Evolutionary conservation across 2,113 vertebrate species (phyloP).

Genomic region (pig (Sus scrofa)): DNA sequence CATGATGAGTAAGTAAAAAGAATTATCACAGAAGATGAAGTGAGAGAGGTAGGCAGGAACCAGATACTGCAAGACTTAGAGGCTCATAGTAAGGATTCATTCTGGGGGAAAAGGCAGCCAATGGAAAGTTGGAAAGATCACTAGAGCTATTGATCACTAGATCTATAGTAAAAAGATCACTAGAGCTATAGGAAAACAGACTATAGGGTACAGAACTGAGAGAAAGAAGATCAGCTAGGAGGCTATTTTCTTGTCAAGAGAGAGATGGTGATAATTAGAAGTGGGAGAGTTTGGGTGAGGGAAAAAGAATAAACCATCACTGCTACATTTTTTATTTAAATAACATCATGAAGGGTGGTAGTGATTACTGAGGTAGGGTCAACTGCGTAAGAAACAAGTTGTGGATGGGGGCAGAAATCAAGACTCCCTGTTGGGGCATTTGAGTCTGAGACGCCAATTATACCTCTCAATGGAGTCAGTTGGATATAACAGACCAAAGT

Average conservation of each 20-base stretch:
- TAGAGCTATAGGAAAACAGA: not conserved
- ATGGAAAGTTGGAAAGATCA: not conserved
- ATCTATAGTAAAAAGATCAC: not conserved
- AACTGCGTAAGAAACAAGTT: not conserved
- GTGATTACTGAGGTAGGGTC: not conserved
- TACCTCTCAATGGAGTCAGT: not conserved
- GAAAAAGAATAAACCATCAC: not conserved
- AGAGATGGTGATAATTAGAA: not conserved
- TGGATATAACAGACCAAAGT: not conserved
- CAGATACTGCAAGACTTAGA: not conserved
- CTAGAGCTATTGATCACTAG: not conserved
- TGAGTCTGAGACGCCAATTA: not conserved
- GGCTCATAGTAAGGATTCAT: not conserved
- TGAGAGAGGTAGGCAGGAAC: not conserved
- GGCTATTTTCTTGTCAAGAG: not conserved
- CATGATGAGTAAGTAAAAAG: not conserved
- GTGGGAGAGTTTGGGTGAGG: not conserved
- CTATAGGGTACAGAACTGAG: not conserved
- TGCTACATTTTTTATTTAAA: not conserved
- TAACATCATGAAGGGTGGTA: not conserved
- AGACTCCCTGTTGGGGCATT: not conserved
- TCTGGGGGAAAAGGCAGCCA: not conserved
- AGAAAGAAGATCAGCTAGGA: not conserved
- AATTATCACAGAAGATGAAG: not conserved
- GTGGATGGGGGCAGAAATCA: accelerated